Evolutionary conservation across 1,140 invertebrate species (phyloP).

Genomic region (Onthophagus taurus): DNA sequence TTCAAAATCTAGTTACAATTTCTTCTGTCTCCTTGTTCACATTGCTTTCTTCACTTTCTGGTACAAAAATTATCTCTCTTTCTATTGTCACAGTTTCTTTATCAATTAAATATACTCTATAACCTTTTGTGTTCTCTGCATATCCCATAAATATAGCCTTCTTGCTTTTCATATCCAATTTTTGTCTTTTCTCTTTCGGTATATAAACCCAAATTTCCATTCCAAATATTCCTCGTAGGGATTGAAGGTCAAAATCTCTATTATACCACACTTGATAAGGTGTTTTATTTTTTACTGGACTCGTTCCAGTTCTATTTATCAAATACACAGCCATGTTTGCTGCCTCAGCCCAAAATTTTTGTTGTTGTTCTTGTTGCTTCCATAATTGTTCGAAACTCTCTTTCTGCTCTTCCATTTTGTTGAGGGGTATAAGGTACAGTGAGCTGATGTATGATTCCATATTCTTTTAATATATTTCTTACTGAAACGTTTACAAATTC

Average conservation of each 20-base stretch:
- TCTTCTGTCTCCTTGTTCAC: too few species aligned
- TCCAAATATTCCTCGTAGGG: too few species aligned
- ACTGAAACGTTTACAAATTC: conserved; percentile 33
- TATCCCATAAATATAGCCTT: conserved; percentile 25
- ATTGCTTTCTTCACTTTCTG: too few species aligned
- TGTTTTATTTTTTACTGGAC: conserved; percentile 21
- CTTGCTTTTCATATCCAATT: conserved; percentile 16
- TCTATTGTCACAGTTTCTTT: too few species aligned
- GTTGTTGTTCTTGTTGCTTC: conserved; percentile 25
- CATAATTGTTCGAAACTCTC: conserved; percentile 27
- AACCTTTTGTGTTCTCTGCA: conserved; percentile 6
- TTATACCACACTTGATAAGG: too few species aligned
- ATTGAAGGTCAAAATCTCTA: too few species aligned
- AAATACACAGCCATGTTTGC: conserved; percentile 31
- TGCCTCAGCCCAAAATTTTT: conserved; percentile 31
- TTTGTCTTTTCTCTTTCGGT: too few species aligned
- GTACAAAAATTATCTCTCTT: too few species aligned
- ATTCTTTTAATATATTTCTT: conserved; percentile 17
- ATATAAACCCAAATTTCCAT: conserved; percentile 8
- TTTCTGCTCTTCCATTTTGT: conserved; percentile 38
- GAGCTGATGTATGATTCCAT: conserved; percentile 33
- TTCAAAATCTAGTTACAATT: too few species aligned
- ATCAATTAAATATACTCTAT: too few species aligned
- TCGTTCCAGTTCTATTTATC: conserved; percentile 29
- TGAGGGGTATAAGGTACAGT: conserved; percentile 36